Evolutionary conservation across 2,113 vertebrate genomes (phyloP).

Genomic region (Sisor rabdophorus): DNA sequence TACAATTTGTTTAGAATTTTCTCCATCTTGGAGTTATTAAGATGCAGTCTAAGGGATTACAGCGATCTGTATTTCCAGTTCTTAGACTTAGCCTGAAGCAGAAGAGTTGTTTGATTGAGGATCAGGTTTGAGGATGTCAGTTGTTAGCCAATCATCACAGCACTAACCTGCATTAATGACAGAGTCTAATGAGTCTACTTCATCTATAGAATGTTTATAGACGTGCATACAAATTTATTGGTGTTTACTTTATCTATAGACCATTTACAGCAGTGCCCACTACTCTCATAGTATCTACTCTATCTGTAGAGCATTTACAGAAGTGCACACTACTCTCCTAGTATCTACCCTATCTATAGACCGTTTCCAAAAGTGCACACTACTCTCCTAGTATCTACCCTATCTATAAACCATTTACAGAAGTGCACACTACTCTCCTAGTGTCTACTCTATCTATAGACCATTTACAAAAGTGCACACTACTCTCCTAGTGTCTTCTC

Average conservation of each 20-base stretch:
- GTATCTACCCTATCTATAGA: too few relatives aligned
- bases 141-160: constrained; percentile 41
- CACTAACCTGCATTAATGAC: constrained; percentile 14
- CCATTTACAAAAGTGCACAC: neutral
- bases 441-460: too few relatives aligned
- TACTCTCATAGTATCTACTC: neutral
- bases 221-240: neutral
- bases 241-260: neutral
- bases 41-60: neutral
- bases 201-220: neutral
- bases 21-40: neutral
- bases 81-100: neutral
- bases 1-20: neutral
- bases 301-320: too few relatives aligned
- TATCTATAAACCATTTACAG: too few relatives aligned
- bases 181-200: neutral
- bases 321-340: neutral
- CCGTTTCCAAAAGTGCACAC: neutral
- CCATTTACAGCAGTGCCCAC: neutral
- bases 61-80: neutral
- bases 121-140: constrained; percentile 11
- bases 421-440: neutral
- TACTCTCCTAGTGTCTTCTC: neutral
- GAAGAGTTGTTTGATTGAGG: neutral
- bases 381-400: neutral